Conservation (phyloP, 1,140 invertebrate species). For the Lucilia cuprina region DNA sequence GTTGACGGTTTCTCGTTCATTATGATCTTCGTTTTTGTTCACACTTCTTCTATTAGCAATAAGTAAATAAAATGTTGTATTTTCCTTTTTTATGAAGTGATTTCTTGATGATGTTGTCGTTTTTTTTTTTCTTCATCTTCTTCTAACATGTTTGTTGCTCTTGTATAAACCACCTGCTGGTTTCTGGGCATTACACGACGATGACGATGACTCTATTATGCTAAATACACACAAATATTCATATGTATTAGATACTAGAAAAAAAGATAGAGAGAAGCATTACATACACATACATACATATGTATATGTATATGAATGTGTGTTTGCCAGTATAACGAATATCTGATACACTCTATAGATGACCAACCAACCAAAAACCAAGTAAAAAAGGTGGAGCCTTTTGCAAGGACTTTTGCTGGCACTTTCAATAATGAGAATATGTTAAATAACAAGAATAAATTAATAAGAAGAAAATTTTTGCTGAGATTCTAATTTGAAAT, state of each 20-base stretch:
- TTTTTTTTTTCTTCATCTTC: background rate
- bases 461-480: background rate
- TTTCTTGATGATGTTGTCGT: background rate
- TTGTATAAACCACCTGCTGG: constrained; percentile 4
- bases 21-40: background rate
- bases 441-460: background rate
- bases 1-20: background rate
- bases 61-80: background rate
- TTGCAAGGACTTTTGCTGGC: too few relatives aligned
- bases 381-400: too few relatives aligned
- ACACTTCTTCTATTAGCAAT: constrained; percentile 11
- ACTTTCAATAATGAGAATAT: too few relatives aligned
- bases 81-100: background rate
- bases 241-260: background rate
- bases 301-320: too few relatives aligned
- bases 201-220: background rate
- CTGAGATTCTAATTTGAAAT: background rate
- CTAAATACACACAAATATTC: background rate
- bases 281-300: too few relatives aligned
- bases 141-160: background rate
- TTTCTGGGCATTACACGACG: background rate
- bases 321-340: too few relatives aligned
- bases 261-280: too few relatives aligned
- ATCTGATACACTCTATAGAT: too few relatives aligned
- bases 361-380: too few relatives aligned